Percentiles rank a stretch among this genome's conserved stretches.
Conservation (phyloP, 1,140 invertebrate species). For the Nephila pilipes region DNA sequence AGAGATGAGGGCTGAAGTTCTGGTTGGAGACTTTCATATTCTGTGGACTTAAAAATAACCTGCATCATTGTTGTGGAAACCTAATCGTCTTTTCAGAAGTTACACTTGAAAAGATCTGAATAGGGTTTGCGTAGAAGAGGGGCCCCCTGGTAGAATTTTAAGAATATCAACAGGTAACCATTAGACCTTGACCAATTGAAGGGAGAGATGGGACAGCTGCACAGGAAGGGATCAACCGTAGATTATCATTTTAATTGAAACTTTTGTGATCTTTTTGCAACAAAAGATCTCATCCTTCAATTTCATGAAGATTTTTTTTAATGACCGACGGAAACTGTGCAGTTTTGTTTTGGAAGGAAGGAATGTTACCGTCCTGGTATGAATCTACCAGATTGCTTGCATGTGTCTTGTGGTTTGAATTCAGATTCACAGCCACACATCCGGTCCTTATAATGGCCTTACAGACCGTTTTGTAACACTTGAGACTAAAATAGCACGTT, state of each 20-base stretch:
- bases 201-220: background rate
- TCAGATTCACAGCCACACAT: conserved; percentile 4
- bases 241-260: background rate
- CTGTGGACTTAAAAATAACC: too few species aligned
- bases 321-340: background rate
- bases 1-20: too few species aligned
- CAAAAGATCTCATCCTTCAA: background rate
- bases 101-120: too few species aligned
- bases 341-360: background rate
- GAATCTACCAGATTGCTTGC: background rate
- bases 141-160: background rate
- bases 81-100: too few species aligned
- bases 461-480: background rate
- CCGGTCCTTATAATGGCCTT: background rate
- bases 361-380: background rate
- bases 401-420: conserved; percentile 8
- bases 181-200: background rate
- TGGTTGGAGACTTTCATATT: too few species aligned
- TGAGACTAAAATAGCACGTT: background rate
- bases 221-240: background rate
- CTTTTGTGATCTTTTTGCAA: background rate
- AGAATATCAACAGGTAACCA: background rate
- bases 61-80: too few species aligned
- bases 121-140: too few species aligned
- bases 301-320: background rate